Evolutionary conservation across 2,113 vertebrate species (phyloP).

Genomic region (mouse (Mus musculus)): DNA sequence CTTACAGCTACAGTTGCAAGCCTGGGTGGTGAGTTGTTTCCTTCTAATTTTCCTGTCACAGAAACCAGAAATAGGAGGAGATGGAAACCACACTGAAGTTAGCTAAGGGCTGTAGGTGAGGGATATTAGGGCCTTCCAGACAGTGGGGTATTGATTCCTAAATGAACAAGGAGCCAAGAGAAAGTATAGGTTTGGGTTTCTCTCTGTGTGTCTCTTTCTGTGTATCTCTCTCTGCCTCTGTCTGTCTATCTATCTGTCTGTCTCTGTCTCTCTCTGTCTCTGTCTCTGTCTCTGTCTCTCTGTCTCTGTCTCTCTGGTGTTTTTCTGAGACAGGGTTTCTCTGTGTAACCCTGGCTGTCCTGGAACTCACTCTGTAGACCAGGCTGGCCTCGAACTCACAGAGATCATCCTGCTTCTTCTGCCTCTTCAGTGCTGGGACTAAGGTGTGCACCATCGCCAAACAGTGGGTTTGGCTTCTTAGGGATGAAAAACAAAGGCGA

Average conservation of each 20-base stretch:
- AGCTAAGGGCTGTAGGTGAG: background rate
- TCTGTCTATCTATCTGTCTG: too few species aligned
- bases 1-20: background rate
- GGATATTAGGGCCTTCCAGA: background rate
- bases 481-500: background rate
- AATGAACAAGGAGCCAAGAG: background rate
- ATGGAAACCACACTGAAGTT: background rate
- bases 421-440: background rate
- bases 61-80: background rate
- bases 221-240: too few species aligned
- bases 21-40: background rate
- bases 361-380: background rate
- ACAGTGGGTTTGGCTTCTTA: background rate
- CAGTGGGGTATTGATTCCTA: background rate
- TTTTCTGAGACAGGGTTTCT: background rate
- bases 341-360: background rate
- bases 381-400: background rate
- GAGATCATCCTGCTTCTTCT: background rate
- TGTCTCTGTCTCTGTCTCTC: too few species aligned
- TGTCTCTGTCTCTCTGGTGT: fast-evolving
- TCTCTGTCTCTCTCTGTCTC: too few species aligned
- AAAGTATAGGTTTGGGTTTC: background rate
- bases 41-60: background rate
- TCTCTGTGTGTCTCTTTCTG: too few species aligned
- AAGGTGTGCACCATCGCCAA: background rate